Evolutionary conservation across 2,113 vertebrate genomes (phyloP), one percentile per base, ranked within the genome.

Genomic region (Eidolon helvum): DNA sequence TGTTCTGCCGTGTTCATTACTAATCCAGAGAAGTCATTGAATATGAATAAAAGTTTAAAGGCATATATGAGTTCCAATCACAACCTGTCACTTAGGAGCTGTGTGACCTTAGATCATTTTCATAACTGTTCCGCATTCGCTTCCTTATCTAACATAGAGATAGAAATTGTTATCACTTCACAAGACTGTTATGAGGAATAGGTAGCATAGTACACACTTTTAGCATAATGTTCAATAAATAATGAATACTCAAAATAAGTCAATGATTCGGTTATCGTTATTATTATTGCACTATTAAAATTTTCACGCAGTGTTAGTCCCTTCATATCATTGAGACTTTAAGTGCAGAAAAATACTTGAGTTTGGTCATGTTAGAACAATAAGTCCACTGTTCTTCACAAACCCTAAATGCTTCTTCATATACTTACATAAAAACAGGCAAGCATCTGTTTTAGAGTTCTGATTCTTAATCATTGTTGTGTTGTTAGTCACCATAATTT

Each of bases 111-210:
- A 1, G 4, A 61, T 71, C 48, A 43, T 53, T 79, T 88, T 16
- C 10, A 79, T 74, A 50, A 59, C 26, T 90, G 71, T 77, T 50
- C 22, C 10, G 59, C 45, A 1, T 63, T 87, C 53, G 80, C 2
- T 74, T 80, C 2, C 19, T 82, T 68, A 53, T 71, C 28, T 68
- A 69, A 94, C 85, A 65, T 12, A 83, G 4, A 91, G 5, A 78
- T 14, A 94, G 35, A 82, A 33, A 75, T 86, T 86, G 19, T 7
- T 77, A 85, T 33, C n/a, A 77, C 43, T 65, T 77, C 22, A 92
- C 4, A 88, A 85, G 16, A 77, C 10, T 79, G 7, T 69, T 71
- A 59, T 5, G 21, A 68, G 4, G 57, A 86, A 55, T 61, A 61
- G 75, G 21, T 22, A 84, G 30, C 7, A 26, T 1, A 3, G 48